Conservation (phyloP, 2,797 vertebrate species). For the Lagorchestes hirsutus region DNA sequence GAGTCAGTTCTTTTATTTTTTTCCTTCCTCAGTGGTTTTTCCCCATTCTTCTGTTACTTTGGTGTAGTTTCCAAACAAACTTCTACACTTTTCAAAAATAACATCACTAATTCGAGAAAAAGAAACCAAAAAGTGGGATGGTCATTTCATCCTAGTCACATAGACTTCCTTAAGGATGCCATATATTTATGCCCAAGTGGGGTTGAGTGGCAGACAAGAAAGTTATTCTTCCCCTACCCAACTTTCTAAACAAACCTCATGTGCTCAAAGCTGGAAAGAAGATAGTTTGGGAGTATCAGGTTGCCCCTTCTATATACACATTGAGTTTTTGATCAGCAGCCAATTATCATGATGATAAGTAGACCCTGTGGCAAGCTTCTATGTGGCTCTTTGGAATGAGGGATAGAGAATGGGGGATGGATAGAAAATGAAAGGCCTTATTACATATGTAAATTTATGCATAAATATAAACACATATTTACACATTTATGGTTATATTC, state of each 20-base stretch:
- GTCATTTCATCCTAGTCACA: background rate
- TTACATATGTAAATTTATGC: background rate
- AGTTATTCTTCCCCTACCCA: too few relatives aligned
- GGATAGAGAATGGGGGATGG: background rate
- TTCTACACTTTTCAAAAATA: background rate
- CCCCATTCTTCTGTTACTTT: background rate
- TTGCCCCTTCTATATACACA: background rate
- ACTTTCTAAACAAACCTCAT: background rate
- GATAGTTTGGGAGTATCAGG: background rate
- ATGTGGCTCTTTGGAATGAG: background rate
- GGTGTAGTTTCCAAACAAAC: background rate
- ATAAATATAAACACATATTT: background rate
- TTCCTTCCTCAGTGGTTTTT: background rate
- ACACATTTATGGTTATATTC: background rate
- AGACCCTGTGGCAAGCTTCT: background rate
- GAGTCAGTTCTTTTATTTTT: background rate
- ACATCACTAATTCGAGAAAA: background rate
- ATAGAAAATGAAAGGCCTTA: background rate
- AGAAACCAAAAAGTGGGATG: background rate
- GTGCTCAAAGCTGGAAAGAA: background rate
- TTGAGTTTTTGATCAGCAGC: background rate
- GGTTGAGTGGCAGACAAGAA: background rate
- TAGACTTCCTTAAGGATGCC: background rate
- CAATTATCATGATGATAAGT: background rate
- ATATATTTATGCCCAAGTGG: background rate